Evolutionary conservation across 2,797 vertebrate genomes (phyloP).

Genomic region (Neosilurus mollespiculum): DNA sequence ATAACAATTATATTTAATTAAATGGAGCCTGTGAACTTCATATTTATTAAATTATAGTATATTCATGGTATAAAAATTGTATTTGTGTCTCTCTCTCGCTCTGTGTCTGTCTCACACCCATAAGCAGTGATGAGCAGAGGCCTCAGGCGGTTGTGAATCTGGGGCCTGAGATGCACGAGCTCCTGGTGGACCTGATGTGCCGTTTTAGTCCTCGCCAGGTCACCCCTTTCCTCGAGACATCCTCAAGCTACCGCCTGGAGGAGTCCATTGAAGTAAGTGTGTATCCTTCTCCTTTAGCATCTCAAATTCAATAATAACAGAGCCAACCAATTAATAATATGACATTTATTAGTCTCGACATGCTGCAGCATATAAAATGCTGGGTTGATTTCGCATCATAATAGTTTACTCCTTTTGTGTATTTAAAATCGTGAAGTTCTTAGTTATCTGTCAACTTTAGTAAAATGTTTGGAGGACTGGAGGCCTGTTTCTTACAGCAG

Average conservation of each 20-base stretch:
- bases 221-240: slow-evolving; percentile 78
- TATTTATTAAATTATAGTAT: background rate
- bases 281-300: slow-evolving; percentile 2
- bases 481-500: too few species aligned
- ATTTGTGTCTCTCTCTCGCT: background rate
- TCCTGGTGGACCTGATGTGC: slow-evolving; percentile 83
- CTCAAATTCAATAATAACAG: background rate
- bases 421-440: background rate
- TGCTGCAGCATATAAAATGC: background rate
- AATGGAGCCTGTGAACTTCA: background rate
- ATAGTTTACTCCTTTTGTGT: background rate
- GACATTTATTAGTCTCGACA: too few species aligned
- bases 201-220: slow-evolving; percentile 81
- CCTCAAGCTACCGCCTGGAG: slow-evolving; percentile 88
- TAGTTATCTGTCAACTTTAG: background rate
- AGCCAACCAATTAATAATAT: background rate
- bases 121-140: slow-evolving; percentile 78
- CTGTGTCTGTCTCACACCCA: background rate
- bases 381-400: background rate
- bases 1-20: background rate
- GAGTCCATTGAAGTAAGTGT: slow-evolving; percentile 84
- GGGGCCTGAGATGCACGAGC: slow-evolving; percentile 79
- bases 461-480: too few species aligned
- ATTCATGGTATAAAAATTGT: slow-evolving; percentile 1
- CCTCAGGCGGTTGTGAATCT: slow-evolving; percentile 70